phyloP scores from a whole-genome alignment of 2,113 vertebrate species.

The Actenoides lindsayi region DNA sequence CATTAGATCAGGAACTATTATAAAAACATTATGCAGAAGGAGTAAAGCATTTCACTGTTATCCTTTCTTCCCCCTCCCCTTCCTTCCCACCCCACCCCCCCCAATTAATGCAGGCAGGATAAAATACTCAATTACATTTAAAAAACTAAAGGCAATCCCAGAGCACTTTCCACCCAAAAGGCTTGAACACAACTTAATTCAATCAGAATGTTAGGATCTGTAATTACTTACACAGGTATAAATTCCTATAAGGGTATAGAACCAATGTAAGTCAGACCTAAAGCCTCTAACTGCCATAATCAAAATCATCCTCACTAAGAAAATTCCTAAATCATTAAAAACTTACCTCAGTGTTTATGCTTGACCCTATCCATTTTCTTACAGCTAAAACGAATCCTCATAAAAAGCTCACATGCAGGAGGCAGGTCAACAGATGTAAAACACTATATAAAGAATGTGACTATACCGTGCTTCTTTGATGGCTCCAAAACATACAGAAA shows the following conservation, averaged over 20 bases:
- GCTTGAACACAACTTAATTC: neutral
- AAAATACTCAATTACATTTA: neutral
- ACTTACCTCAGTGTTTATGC: neutral
- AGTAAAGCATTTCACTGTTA: neutral
- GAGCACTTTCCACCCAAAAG: neutral
- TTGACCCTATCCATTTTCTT: neutral
- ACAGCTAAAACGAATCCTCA: slow-evolving; percentile 10
- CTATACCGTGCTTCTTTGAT: neutral
- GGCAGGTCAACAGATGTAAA: neutral
- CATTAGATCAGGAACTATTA: neutral
- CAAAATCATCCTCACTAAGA: slow-evolving; percentile 6
- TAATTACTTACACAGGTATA: neutral
- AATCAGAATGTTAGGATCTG: neutral
- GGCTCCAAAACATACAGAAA: neutral
- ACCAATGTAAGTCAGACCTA: neutral
- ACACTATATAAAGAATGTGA: neutral
- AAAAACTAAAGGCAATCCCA: neutral
- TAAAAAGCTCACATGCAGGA: neutral
- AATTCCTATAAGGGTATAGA: neutral
- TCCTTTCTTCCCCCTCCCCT: rapidly evolving
- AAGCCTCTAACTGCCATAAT: neutral
- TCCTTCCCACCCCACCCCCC: too few species aligned
- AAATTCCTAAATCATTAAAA: slow-evolving; percentile 9
- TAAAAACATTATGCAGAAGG: neutral
- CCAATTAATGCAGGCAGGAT: neutral